Percentiles rank a stretch among this genome's conserved stretches.
phyloP scores from a whole-genome alignment of 2,113 vertebrate species.

The Corapipo altera region DNA sequence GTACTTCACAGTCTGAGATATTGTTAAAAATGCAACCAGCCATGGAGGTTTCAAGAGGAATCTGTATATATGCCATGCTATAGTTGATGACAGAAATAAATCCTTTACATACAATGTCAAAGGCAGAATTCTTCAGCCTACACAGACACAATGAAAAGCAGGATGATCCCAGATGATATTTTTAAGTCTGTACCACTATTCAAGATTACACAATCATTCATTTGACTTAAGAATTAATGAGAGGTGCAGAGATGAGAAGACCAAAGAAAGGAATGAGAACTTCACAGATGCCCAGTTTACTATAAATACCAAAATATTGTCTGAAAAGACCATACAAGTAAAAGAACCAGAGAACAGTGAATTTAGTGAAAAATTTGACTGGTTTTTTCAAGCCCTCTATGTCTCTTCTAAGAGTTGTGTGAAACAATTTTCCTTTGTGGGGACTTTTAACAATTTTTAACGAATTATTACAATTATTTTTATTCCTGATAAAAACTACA shows the following conservation, averaged over 20 bases:
- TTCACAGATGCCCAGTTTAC: neutral
- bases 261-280: neutral
- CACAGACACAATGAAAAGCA: conserved; percentile 77
- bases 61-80: conserved; percentile 11
- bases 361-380: neutral
- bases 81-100: conserved; percentile 66
- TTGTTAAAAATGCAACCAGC: neutral
- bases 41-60: neutral
- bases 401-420: neutral
- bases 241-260: neutral
- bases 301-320: neutral
- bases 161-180: conserved; percentile 72
- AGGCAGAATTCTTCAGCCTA: conserved; percentile 71
- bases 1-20: neutral
- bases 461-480: neutral
- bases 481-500: neutral
- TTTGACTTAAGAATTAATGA: conserved; percentile 14
- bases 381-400: neutral
- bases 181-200: conserved; percentile 67
- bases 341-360: neutral
- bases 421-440: neutral
- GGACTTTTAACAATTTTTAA: neutral
- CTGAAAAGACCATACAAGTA: neutral
- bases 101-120: conserved; percentile 64
- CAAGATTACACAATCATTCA: conserved; percentile 67